phyloP scores from a whole-genome alignment of 2,888 invertebrate genomes.

The Trichogramma dendrolimi region DNA sequence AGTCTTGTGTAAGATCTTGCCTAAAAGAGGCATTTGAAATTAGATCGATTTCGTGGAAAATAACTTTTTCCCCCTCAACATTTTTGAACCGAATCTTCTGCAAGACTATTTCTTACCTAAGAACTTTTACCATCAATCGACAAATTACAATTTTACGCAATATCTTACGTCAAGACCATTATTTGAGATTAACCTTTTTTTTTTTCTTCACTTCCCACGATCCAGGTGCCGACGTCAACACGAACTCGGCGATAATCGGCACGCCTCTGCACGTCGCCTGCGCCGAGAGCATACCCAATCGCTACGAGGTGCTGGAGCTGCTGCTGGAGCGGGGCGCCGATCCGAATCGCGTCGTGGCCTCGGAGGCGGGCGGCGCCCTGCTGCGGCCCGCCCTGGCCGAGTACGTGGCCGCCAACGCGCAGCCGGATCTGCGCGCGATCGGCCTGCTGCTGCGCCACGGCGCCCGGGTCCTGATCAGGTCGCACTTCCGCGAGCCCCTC shows the following conservation, averaged over 20 bases:
- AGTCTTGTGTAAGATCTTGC: too few species aligned
- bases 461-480: constrained; percentile 76
- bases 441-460: constrained; percentile 70
- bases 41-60: too few species aligned
- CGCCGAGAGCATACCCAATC: constrained; percentile 72
- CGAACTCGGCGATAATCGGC: constrained; percentile 76
- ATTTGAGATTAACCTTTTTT: too few species aligned
- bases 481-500: constrained; percentile 78
- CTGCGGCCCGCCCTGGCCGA: constrained; percentile 73
- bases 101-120: constrained; percentile 67
- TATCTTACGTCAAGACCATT: too few species aligned
- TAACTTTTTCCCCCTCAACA: constrained; percentile 80
- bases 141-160: too few species aligned
- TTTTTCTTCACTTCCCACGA: constrained; percentile 2
- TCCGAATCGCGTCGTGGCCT: constrained; percentile 71
- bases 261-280: constrained; percentile 79
- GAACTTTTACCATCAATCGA: too few species aligned
- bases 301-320: constrained; percentile 63
- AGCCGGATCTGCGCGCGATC: constrained; percentile 65
- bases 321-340: constrained; percentile 69
- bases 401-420: constrained; percentile 73
- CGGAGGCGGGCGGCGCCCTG: constrained; percentile 70
- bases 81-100: constrained; percentile 79
- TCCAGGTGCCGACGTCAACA: constrained; percentile 73
- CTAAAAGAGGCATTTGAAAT: too few species aligned